Base-by-base conservation (phyloP, 2,113 vertebrate genomes). In the Meriones unguiculatus region DNA sequence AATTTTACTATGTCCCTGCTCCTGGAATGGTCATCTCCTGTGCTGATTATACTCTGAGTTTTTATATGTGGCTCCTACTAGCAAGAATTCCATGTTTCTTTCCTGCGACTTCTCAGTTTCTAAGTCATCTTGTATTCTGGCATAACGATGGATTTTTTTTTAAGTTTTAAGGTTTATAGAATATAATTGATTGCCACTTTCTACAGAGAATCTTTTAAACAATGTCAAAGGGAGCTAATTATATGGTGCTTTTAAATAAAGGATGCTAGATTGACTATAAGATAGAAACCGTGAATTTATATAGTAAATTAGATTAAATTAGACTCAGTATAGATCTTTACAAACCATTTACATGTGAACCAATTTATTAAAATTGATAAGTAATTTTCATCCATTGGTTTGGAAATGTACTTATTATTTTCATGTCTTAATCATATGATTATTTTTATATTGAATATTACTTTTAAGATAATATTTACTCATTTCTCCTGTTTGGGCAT, bases 281-380 rank as follows among this genome's bases (percentile, higher is more conserved):
- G 64, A 22, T 89, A 52, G 25, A 35, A 69, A 38, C 32, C 69
- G 24, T 41, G 32, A 91, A 82, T 75, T 81, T 2, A 46, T 35
- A 15, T 80, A 73, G 50, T 22, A 64, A 6, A 90, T 65, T 75
- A 59, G 30, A 70, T 52, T 81, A 65, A 30, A 41, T 65, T 85
- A 28, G 24, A 90, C 25, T 57, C 67, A 75, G 2, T 50, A 38
- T 76, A 91, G 6, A 75, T 11, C 25, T 95, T 38, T 32, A 50
- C 30, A 54, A 91, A 70, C 2, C 24, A 88, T 59, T 89, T 84
- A 24, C 65, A 72, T 87, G 35, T 90, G 5, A n/a, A 54, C 11
- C 25, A 22, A 88, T 38, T 80, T 81, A 93, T 90, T 92, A 78
- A 94, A n/a, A 13, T 32, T 76, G 14, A 72, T 11, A 91, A 80